Conservation (phyloP, 1,140 invertebrate genomes). For the Capitella teleta region DNA sequence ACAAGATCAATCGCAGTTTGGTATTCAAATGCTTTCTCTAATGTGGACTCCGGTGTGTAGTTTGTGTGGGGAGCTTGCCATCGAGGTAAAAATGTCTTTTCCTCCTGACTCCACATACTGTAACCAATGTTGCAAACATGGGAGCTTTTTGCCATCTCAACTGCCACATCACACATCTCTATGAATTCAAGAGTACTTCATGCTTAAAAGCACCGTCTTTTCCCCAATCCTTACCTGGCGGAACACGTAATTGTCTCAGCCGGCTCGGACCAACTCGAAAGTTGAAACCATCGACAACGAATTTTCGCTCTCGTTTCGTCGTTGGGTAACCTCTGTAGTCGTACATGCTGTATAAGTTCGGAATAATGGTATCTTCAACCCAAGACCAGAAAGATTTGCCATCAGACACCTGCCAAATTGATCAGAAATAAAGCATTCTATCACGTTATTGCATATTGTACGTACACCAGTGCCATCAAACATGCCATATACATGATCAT, state of each 20-base stretch:
- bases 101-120: background rate
- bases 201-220: background rate
- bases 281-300: background rate
- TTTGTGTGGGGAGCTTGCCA: background rate
- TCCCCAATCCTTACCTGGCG: background rate
- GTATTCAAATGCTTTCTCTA: slow-evolving; percentile 16
- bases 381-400: slow-evolving; percentile 3
- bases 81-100: background rate
- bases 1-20: slow-evolving; percentile 11
- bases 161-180: background rate
- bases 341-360: background rate
- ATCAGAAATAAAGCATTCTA: background rate
- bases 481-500: background rate
- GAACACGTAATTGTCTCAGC: slow-evolving; percentile 13
- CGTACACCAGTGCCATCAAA: background rate
- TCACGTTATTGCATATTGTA: background rate
- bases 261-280: slow-evolving; percentile 12
- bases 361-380: background rate
- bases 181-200: background rate
- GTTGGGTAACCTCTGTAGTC: background rate
- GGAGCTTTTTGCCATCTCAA: background rate
- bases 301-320: background rate
- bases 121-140: slow-evolving; percentile 1
- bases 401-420: background rate
- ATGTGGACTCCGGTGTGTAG: background rate